Base-by-base conservation (phyloP, 2,797 vertebrate species). In the Crypturellus tataupa region DNA sequence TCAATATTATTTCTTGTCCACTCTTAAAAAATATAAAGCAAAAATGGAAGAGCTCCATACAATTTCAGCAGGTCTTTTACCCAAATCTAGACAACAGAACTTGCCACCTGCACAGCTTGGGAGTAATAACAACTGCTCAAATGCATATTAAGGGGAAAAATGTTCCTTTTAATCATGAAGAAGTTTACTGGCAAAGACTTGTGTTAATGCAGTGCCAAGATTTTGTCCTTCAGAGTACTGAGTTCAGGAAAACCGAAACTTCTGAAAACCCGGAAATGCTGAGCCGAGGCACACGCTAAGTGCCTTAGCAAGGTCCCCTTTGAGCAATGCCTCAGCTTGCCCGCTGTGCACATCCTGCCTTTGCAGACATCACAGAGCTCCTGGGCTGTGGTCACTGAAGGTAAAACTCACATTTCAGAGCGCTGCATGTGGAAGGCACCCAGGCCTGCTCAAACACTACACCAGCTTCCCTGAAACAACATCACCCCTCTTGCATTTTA, bases 191-290 rank as follows among this genome's bases (percentile, higher is more conserved):
- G 60, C 40, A 65, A 82, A 84, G 19, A 62, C 33, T 29, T 17
- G 15, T 24, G 47, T 84, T 90, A 85, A 58, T 49, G 12, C 2
- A 0, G 9, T 62, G 46, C 80, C 73, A 92, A 79, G 67, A 79
- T 16, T 51, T 46, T 0, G 0, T 24, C 44, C 55, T 78, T 80
- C 33, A 63, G 59, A 86, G 16, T 67, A 63, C 37, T 65, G 37
- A 87, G 29, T 51, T 94, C 83, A 93, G 78, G 35, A 94, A 89
- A 85, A 90, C 6, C 16, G 79, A 24, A 81, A 72, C 37, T 71
- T 79, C n/a, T 84, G 80, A 70, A 84, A 93, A 81, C 11, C 21
- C 37, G 29, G 55, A 59, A 24, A 37, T 24, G 35, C 29, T 25
- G 33, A 60, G 59, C 20, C 24, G 24, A 46, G n/a, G n/a, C 77